Conservation (phyloP, 2,888 invertebrate species). For the Noctuana brunneofusca region DNA sequence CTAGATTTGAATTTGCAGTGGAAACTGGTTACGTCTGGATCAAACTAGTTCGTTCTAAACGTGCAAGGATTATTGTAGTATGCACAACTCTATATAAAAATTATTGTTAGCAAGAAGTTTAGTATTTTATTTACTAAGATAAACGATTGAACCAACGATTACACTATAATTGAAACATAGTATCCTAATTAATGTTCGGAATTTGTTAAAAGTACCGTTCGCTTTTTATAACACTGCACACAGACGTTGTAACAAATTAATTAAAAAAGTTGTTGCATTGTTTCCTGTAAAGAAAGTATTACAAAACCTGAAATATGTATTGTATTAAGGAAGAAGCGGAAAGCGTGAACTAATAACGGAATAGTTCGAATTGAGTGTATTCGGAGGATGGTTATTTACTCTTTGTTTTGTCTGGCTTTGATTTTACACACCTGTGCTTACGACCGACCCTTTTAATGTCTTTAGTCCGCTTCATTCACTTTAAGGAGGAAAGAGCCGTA, state of each 20-base stretch:
- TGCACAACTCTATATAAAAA: conserved; percentile 11
- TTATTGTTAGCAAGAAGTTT: conserved; percentile 2
- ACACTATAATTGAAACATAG: background rate
- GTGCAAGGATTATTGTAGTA: conserved; percentile 12
- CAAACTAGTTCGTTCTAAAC: conserved; percentile 30
- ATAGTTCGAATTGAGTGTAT: conserved; percentile 54
- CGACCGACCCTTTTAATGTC: conserved; percentile 68
- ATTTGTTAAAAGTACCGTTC: background rate
- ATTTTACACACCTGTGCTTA: conserved; percentile 72
- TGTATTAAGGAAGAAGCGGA: background rate
- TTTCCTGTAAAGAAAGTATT: conserved; percentile 3
- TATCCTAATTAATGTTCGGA: background rate
- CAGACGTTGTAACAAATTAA: conserved; percentile 10
- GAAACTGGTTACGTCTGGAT: conserved; percentile 28
- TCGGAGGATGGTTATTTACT: conserved; percentile 45
- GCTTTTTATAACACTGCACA: background rate
- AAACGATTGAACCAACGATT: too few relatives aligned
- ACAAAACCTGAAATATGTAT: background rate
- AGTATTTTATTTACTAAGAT: background rate
- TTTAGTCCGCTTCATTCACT: conserved; percentile 65
- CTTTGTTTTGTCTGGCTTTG: conserved; percentile 56
- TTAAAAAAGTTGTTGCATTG: conserved; percentile 23
- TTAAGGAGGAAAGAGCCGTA: conserved; percentile 18
- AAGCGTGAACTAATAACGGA: conserved; percentile 18
- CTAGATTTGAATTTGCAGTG: too few relatives aligned